These are phyloP conservation scores for Acropora yongei DNA, from an alignment of 64 coral and sea anemone genomes.

Conservation along the genomic window DNA sequence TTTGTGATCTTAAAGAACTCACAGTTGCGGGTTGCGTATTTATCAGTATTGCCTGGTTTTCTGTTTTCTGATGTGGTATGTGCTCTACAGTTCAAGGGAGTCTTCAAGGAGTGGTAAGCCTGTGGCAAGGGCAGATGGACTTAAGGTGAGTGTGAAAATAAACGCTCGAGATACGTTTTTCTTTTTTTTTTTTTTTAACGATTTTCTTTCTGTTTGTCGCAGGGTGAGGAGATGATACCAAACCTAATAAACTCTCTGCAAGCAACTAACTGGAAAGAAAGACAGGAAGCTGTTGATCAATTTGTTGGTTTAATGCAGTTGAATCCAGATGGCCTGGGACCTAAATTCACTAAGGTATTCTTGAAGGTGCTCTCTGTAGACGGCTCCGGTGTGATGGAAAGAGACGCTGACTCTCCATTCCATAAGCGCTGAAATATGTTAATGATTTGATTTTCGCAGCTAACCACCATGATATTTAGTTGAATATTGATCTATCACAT, in stretches of 20 bases:
- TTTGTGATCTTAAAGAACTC: too few species aligned
- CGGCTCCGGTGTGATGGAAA: not conserved
- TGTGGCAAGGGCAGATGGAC: slow-evolving; percentile 32
- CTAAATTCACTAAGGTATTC: slow-evolving; percentile 95
- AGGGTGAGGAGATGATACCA: slow-evolving; percentile 87
- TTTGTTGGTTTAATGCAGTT: slow-evolving; percentile 74
- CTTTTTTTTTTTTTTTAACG: not conserved
- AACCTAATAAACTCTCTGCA: slow-evolving; percentile 65
- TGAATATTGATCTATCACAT: too few species aligned
- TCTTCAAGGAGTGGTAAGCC: slow-evolving; percentile 72
- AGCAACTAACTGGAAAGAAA: slow-evolving; percentile 92
- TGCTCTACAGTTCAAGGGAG: slow-evolving; percentile 52
- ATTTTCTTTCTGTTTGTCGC: not conserved
- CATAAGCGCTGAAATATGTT: too few species aligned
- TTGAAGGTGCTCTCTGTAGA: not conserved
- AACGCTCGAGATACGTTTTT: not conserved
- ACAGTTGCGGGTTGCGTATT: too few species aligned
- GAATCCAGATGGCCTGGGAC: slow-evolving; percentile 75
- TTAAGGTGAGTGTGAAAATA: slow-evolving; percentile 1
- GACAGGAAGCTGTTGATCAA: slow-evolving; percentile 83
- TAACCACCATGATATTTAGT: too few species aligned
- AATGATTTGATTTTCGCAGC: too few species aligned
- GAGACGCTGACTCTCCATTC: too few species aligned
- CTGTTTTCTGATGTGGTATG: not conserved
- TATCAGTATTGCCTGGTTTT: not conserved